Percentiles rank a stretch among this genome's conserved stretches.
Evolutionary conservation across 2,797 vertebrate genomes (phyloP).

Genomic region (Cyprinella venusta): DNA sequence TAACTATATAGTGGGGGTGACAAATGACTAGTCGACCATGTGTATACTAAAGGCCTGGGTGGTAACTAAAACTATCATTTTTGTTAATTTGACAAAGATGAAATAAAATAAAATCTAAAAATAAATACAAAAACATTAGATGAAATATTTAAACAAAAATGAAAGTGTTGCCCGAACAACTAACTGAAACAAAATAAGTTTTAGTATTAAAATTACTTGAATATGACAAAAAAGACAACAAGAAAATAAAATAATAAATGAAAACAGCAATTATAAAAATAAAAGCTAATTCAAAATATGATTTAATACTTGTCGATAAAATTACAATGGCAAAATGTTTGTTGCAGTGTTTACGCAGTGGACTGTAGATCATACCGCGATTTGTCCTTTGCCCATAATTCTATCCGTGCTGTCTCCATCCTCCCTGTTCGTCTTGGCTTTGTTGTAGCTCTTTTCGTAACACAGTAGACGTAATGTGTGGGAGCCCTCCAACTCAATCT

Average conservation of each 20-base stretch:
- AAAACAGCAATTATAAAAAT: background rate
- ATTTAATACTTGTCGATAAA: background rate
- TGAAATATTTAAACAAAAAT: background rate
- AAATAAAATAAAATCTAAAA: background rate
- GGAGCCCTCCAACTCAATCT: conserved; percentile 91
- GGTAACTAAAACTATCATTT: background rate
- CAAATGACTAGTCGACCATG: background rate
- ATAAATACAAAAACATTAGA: background rate
- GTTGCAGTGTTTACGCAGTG: background rate
- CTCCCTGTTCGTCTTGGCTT: conserved; percentile 82
- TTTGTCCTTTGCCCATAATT: conserved; percentile 89
- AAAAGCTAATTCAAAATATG: background rate
- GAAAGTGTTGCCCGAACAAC: no score
- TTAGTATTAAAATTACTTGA: no score
- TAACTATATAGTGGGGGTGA: background rate
- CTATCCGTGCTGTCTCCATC: conserved; percentile 84
- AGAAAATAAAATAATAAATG: background rate
- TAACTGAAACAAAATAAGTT: no score
- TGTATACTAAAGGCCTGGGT: background rate
- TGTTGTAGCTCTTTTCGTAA: conserved; percentile 89
- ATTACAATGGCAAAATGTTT: background rate
- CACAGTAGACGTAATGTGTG: conserved; percentile 88
- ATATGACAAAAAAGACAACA: no score
- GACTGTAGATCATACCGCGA: conserved; percentile 80
- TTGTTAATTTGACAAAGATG: background rate